These are phyloP conservation scores for Gadopsis bispinosus DNA, from an alignment of 2,797 vertebrate species.

Conservation along the genomic window DNA sequence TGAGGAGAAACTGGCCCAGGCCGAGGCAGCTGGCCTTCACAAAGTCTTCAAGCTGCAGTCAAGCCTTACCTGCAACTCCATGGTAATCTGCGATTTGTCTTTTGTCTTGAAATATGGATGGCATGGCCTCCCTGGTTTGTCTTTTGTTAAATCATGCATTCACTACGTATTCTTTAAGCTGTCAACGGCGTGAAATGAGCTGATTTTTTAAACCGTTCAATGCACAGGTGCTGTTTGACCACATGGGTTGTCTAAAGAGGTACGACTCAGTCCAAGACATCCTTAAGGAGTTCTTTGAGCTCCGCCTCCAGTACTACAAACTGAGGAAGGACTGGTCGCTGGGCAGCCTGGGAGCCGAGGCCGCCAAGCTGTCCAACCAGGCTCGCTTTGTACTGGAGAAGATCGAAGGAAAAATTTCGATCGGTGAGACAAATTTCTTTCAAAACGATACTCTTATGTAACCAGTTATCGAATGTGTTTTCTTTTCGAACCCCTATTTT, in stretches of 20 bases:
- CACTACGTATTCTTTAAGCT: neutral
- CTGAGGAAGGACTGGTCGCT: constrained; percentile 96
- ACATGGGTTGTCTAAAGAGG: constrained; percentile 98
- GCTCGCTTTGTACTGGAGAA: constrained; percentile 98
- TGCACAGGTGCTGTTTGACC: constrained; percentile 96
- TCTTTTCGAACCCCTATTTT: neutral
- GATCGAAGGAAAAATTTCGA: constrained; percentile 95
- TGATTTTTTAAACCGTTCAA: neutral
- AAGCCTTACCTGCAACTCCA: constrained; percentile 98
- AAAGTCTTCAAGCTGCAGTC: constrained; percentile 99
- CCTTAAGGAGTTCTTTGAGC: constrained; percentile 96
- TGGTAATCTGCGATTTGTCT: constrained; percentile 84
- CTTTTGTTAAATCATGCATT: neutral
- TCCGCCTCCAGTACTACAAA: constrained; percentile 95
- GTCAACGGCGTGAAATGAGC: neutral
- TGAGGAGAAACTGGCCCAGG: constrained; percentile 96
- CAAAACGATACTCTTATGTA: neutral
- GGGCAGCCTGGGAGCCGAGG: constrained; percentile 94
- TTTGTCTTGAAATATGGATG: neutral
- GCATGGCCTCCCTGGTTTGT: neutral
- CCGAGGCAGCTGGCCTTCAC: constrained; percentile 95
- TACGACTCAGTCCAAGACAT: constrained; percentile 98
- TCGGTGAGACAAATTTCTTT: constrained; percentile 84
- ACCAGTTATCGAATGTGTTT: neutral
- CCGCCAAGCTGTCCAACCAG: constrained; percentile 96